Evolutionary conservation across 2,797 vertebrate species (phyloP), one percentile per base, ranked within the genome.

Genomic region (Pampus argenteus): DNA sequence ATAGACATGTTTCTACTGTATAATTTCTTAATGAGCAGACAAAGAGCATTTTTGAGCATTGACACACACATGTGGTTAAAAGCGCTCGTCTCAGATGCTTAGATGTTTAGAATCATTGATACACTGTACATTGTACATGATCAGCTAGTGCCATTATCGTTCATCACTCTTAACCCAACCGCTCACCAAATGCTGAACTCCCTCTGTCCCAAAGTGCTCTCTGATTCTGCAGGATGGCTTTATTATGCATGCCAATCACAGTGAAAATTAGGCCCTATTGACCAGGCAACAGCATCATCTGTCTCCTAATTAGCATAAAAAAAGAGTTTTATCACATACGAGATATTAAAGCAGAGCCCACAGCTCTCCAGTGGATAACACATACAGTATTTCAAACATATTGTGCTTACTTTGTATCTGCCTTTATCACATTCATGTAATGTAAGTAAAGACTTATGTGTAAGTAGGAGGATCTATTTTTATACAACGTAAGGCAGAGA

Each of bases 241-340:
- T 85, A 90, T 91, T 93, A 84, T 82, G 78, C 71, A 86, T 86
- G 86, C 79, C 87, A 88, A 76, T 89, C 88, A 89, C 74, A 79
- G 61, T 48, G 74, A 81, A 69, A 89, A 79, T 84, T 88, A 83
- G 81, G 34, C 78, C 82, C 76, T 50, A 71, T 83, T 88, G 82
- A 79, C 76, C 10, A 4, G 66, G 71, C 66, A 81, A 66, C 70
- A 10, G 72, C 76, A 83, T 89, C 71, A 83, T 89, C 80, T 87
- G 78, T 71, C 67, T 89, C 69, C 74, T 86, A 59, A 89, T 90
- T 89, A 85, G 80, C 86, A 89, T 91, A 81, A 74, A 79, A 36
- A 76, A 70, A 58, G 49, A 68, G 5, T 74, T 87, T 84, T 77
- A 79, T 72, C 64, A 74, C 77, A 69, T 58, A 76, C 31, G 22